Base-by-base conservation (phyloP, 2,888 invertebrate genomes). In the Megalurothrips usitatus region DNA sequence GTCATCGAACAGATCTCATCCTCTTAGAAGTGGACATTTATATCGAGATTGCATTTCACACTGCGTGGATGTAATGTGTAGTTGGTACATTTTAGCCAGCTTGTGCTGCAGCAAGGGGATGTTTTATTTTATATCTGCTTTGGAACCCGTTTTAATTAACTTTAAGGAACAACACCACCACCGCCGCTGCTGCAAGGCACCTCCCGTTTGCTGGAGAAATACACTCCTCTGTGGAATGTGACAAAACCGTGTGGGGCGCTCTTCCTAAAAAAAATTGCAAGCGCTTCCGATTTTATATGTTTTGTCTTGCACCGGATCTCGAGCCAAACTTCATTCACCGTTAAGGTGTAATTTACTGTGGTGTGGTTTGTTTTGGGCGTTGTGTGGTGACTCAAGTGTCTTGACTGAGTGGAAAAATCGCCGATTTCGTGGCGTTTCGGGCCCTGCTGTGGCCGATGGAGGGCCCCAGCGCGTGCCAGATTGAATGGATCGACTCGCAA, bases 151-250 rank as follows among this genome's bases (percentile, higher is more conserved):
- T 58, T 19, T 14, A 17, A 6, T 19, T 19, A 58, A 58, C 11
- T 6, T 43, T 43, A 43, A 2, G 34, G 6, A 43, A 43, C 34
- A 43, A 43, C 34, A 43, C 34, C 52, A 17, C 79, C 23, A 49
- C 58, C n/a, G 43, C n/a, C 34, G 49, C 47, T 79, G 58, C 58
- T 58, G 58, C 58, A 75, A 11, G 3, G 68, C 34, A 23, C 23
- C 28, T 34, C 47, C 34, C 34, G 34, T 79, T 79, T 28, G 52
- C 79, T 48, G 63, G 79, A 63, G 12, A 28, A 34, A 79, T n/a
- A 79, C 63, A 79, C 1, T 48, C 49, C 28, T n/a, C 28, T 58
- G 48, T 48, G 47, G 79, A 79, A 63, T 79, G 79, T 17, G 79
- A 6, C 19, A 49, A 1, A 12, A 10, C 12, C 26, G n/a, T 43